These are phyloP conservation scores for Linnaemya vulpina DNA, from an alignment of 2,888 invertebrate genomes.

Conservation along the genomic window DNA sequence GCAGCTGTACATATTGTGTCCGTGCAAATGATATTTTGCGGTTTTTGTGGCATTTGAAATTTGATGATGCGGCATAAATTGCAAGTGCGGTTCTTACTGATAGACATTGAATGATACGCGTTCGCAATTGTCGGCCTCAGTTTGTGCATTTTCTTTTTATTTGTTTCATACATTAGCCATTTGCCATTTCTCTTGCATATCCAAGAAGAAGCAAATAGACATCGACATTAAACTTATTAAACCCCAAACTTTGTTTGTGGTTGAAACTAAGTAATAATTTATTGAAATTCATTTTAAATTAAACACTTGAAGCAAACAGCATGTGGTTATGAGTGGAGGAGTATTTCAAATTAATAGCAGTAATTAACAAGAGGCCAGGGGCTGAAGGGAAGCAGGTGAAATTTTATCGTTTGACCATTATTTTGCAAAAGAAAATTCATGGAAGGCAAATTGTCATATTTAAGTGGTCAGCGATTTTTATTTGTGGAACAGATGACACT, in stretches of 20 bases:
- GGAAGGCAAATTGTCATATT: too few species aligned
- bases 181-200: background rate
- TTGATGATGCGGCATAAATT: slow-evolving; percentile 71
- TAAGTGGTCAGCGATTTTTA: background rate
- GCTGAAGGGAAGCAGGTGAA: background rate
- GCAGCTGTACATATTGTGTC: slow-evolving; percentile 41
- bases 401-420: background rate
- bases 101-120: slow-evolving; percentile 65
- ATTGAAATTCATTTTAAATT: slow-evolving; percentile 59
- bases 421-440: background rate
- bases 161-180: slow-evolving; percentile 7
- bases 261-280: slow-evolving; percentile 60
- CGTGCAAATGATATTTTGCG: slow-evolving; percentile 70
- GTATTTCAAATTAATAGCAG: slow-evolving; percentile 35
- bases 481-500: background rate
- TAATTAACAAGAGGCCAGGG: slow-evolving; percentile 15
- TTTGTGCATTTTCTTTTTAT: slow-evolving; percentile 21
- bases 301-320: slow-evolving; percentile 41
- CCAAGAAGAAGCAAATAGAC: slow-evolving; percentile 11
- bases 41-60: slow-evolving; percentile 69
- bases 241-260: slow-evolving; percentile 50
- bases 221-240: slow-evolving; percentile 26
- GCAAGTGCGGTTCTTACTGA: slow-evolving; percentile 63
- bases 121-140: slow-evolving; percentile 35
- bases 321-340: slow-evolving; percentile 2